These are phyloP conservation scores for Empidonax alnorum DNA, from an alignment of 2,113 vertebrate species.

Conservation along the genomic window DNA sequence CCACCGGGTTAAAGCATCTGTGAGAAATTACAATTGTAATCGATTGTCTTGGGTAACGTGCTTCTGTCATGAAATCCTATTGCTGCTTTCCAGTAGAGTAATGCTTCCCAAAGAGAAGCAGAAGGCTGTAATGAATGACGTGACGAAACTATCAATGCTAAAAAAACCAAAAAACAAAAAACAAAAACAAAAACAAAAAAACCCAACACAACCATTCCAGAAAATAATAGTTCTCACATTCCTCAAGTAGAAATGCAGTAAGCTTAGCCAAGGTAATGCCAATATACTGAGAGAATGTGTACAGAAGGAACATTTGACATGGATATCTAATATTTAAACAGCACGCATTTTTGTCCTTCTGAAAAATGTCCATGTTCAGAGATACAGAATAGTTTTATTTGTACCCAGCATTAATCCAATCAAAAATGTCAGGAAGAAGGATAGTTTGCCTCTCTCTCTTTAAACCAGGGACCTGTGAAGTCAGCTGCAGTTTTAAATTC, in stretches of 20 bases:
- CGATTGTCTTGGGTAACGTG: background rate
- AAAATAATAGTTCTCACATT: background rate
- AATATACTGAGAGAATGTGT: background rate
- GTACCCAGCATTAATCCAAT: background rate
- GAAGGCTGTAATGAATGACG: background rate
- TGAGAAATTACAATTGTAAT: constrained; percentile 59
- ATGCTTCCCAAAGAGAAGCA: constrained; percentile 27
- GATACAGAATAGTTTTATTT: background rate
- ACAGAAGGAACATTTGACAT: background rate
- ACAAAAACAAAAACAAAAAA: too few relatives aligned
- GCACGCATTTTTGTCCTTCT: background rate
- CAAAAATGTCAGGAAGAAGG: background rate
- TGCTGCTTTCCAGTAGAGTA: constrained; percentile 14
- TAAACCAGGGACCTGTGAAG: background rate
- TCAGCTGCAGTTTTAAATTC: constrained; percentile 13
- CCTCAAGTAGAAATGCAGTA: background rate
- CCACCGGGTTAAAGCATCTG: constrained; percentile 2
- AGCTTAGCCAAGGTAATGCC: background rate
- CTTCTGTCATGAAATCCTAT: constrained; percentile 26
- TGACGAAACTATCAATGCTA: background rate
- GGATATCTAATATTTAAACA: background rate
- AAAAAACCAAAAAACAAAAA: background rate
- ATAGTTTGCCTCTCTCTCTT: background rate
- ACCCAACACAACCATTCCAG: background rate
- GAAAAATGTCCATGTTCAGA: constrained; percentile 15